phyloP scores from a whole-genome alignment of 1,140 invertebrate genomes.

The Halyomorpha halys region DNA sequence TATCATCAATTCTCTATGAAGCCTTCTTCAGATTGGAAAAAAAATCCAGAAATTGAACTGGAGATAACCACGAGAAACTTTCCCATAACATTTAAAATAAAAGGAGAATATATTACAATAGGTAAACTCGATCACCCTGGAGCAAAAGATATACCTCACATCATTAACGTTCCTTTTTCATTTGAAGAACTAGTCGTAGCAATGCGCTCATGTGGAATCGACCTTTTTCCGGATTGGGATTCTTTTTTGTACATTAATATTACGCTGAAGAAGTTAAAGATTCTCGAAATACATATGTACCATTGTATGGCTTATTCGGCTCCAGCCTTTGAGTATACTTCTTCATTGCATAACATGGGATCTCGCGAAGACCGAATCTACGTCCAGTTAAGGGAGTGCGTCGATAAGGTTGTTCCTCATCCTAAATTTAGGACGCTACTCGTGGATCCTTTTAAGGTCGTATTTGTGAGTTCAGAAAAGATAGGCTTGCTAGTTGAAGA shows the following conservation, averaged over 20 bases:
- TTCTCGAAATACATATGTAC: slow-evolving; percentile 2
- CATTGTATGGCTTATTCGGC: not conserved
- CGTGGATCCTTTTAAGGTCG: not conserved
- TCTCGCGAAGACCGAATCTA: not conserved
- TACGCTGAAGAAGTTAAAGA: not conserved
- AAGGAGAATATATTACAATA: not conserved
- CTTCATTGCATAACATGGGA: not conserved
- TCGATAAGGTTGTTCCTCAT: not conserved
- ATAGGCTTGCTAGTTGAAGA: not conserved
- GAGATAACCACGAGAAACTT: not conserved
- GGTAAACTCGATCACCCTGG: not conserved
- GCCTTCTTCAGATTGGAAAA: not conserved
- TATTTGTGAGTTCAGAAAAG: not conserved
- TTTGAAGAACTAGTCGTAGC: not conserved
- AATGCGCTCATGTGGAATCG: not conserved
- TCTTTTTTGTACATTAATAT: not conserved
- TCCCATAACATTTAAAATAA: not conserved
- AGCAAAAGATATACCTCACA: not conserved
- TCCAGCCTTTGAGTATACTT: not conserved
- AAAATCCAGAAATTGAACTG: not conserved
- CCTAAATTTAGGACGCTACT: not conserved
- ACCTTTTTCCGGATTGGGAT: slow-evolving; percentile 6
- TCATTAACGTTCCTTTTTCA: not conserved
- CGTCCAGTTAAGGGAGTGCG: not conserved
- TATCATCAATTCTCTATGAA: not conserved